Evolutionary conservation across 2,888 invertebrate genomes (phyloP), one percentile per base, ranked within the genome.

Genomic region (Seladonia tumulorum): DNA sequence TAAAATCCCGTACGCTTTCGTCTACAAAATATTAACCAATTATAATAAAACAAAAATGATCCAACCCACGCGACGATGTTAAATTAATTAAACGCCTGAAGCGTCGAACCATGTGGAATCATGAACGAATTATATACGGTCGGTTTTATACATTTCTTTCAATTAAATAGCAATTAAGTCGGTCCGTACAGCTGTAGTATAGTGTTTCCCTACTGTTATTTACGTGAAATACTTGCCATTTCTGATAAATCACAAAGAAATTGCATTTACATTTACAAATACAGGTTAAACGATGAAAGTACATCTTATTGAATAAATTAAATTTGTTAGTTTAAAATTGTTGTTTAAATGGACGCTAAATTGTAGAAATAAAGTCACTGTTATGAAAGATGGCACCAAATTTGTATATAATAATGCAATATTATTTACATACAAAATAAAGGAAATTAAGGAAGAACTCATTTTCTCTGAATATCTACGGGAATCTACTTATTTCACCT

Each of bases 21-120:
- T 7, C 42, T 53, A 49, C 63, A n/a, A 76, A 76, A 73, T 81
- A 81, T 76, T n/a, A 45, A 57, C 47, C n/a, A 5, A 18, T 63
- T 53, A 68, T 74, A 68, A 82, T 79, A 63, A 53, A 70, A 47
- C 63, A 57, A 76, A 57, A 66, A 39, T 81, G n/a, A 76, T 35
- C 22, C n/a, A 12, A 25, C 16, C 12, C 22, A 16, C 18, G 18
- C 53, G 53, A 35, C n/a, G 53, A 72, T 57, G 25, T 45, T 57
- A 39, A 81, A 81, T 76, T 76, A 72, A 76, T 25, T 25, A 53
- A 72, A 81, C 63, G 53, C 25, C 8, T 25, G 18, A 25, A n/a
- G 16, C 5, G n/a, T 5, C 4, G 18, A 35, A 16, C 16, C n/a
- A 53, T 2, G 14, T 35, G 22, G 29, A 39, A 60, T 63, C 18